Base-by-base conservation (phyloP, 2,888 invertebrate species). In the Acrobasis consociella region DNA sequence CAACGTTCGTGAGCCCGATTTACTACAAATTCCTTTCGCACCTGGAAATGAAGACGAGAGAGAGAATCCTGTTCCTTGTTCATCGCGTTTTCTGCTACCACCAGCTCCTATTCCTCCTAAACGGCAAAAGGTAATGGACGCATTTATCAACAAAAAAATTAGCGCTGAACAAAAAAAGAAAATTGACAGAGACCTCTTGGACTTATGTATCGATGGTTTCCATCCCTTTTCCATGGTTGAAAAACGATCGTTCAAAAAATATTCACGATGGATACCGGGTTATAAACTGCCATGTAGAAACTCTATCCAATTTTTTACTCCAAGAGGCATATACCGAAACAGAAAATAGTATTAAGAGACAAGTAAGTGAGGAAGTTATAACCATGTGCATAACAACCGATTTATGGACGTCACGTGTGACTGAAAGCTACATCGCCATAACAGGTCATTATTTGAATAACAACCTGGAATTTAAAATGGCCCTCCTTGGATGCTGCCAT, bases 401-500 rank as follows among this genome's bases (percentile, higher is more conserved):
- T 61, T 56, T 71, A 39, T 77, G 76, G 75, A 75, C 74, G 0
- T 76, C 78, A 0, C 50, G 64, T 5, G 52, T 22, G 7, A 72
- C 56, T 15, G 72, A 75, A 11, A 56, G 62, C 5, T 74, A 49
- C 16, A 64, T 61, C 7, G 64, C 64, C 13, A 31, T 64, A 3
- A 64, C 51, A 10, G 58, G 60, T 13, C 62, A 62, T 50, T 59
- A 62, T 17, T 31, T 62, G 55, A 62, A 59, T 13, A 13, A 53
- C 38, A 42, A 58, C 7, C 22, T 64, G 39, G 22, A 64, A 39
- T 62, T 62, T 16, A 64, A 64, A 64, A 49, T 59, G 15, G 59
- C 62, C 2, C 55, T 60, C 16, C 39, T 60, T 9, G 63, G 50
- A 39, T 63, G 63, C 49, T 53, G 55, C 22, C 55, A 60, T 16